Evolutionary conservation across 1,140 invertebrate species (phyloP), one percentile per base, ranked within the genome.

Genomic region (Drosophila ogumai): DNA sequence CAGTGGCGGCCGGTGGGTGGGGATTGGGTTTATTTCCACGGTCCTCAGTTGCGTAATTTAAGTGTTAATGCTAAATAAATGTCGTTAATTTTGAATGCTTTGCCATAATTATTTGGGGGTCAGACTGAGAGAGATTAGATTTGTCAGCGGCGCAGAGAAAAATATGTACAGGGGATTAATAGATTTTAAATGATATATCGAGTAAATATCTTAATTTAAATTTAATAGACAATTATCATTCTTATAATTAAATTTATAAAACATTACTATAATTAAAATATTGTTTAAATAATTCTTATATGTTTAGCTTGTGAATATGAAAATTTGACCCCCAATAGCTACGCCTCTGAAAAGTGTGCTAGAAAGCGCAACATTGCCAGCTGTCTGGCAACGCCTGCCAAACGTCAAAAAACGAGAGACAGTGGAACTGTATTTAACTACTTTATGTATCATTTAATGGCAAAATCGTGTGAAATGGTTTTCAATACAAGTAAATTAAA

Each of bases 41-140:
- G 7, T 22, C 34, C 12, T 12, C n/a, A 10, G 19, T 64, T 64
- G 56, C 61, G 56, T 63, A 65, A 65, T 43, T 60, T 7, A 25
- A 10, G 34, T 6, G 3, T 25, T 55, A 6, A 17, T 25, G 17
- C 28, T 15, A 17, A 32, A n/a, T 7, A 3, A 28, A 43, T 43
- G 12, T 60, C 1, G 5, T 28, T 56, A 19, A 38, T 38, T 61
- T 61, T 25, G 10, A 34, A 22, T 19, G 36, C 17, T 40, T 25
- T 32, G 60, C 36, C 34, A 61, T 55, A 38, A 60, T 32, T 41
- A 36, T 22, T 41, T 25, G 2, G 13, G 31, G 13, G 19, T 34
- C 19, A 34, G 22, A 17, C 22, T 7, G 19, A 19, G n/a, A 9
- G 32, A 15, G 32, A 57, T 19, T n/a, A 17, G 15, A 31, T 41